These are phyloP conservation scores for Mobula hypostoma DNA, from an alignment of 2,113 vertebrate species.

Conservation along the genomic window DNA sequence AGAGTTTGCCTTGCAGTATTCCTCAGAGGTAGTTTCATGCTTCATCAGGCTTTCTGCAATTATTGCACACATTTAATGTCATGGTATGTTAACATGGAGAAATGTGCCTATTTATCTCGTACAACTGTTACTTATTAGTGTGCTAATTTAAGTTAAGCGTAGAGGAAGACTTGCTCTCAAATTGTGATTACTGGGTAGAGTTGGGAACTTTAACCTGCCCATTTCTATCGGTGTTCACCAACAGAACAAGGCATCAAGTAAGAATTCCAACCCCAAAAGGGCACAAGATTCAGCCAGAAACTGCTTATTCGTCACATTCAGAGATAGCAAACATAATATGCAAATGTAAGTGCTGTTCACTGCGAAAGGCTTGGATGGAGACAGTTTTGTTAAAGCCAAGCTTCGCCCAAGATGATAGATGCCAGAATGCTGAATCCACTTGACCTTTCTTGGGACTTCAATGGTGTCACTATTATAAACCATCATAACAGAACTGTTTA, in stretches of 20 bases:
- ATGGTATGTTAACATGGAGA: neutral
- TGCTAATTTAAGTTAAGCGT: neutral
- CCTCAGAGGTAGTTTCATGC: neutral
- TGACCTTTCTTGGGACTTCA: slow-evolving; percentile 50
- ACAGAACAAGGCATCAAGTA: neutral
- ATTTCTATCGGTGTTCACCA: neutral
- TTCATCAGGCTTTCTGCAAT: neutral
- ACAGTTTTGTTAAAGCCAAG: neutral
- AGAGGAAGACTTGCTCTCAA: neutral
- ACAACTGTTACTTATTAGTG: neutral
- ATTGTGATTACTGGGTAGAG: neutral
- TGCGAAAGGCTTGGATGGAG: neutral
- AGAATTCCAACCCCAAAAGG: neutral
- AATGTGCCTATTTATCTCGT: neutral
- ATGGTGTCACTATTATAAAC: slow-evolving; percentile 59
- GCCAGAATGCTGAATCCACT: neutral
- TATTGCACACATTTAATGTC: neutral
- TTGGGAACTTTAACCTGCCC: neutral
- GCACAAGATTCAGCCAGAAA: neutral
- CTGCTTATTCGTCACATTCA: neutral
- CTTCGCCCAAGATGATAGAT: neutral
- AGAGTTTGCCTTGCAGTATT: no score
- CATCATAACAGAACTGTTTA: slow-evolving; percentile 75
- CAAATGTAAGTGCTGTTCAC: neutral
- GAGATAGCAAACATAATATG: neutral